phyloP scores from a whole-genome alignment of 2,888 invertebrate genomes.

The Caenorhabditis virilis region DNA sequence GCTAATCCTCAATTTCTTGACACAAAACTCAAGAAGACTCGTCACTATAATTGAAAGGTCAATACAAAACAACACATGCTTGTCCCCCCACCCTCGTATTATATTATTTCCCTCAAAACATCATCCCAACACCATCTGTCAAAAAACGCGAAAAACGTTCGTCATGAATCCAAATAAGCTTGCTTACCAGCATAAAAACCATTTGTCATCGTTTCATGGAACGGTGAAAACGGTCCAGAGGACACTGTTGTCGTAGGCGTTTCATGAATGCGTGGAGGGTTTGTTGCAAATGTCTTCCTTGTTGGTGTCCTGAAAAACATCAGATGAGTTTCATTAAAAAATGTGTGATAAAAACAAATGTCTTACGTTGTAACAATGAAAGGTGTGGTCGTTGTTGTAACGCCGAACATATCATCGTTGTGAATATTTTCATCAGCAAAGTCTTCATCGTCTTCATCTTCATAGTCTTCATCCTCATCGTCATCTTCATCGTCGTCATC shows the following conservation, averaged over 20 bases:
- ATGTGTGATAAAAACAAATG: slow-evolving; percentile 9
- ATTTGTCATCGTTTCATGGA: slow-evolving; percentile 44
- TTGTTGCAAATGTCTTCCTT: slow-evolving; percentile 19
- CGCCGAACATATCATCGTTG: slow-evolving; percentile 30
- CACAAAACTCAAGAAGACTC: too few relatives aligned
- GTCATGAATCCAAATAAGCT: not conserved
- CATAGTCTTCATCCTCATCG: slow-evolving; percentile 35
- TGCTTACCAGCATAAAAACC: slow-evolving; percentile 40
- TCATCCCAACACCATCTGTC: not conserved
- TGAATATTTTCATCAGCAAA: slow-evolving; percentile 38
- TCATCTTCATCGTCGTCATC: slow-evolving; percentile 40
- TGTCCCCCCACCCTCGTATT: too few relatives aligned
- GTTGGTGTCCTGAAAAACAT: slow-evolving; percentile 26
- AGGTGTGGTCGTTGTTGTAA: slow-evolving; percentile 19
- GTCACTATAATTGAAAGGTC: too few relatives aligned
- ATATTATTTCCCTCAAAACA: not conserved
- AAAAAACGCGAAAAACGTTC: not conserved
- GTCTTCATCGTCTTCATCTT: slow-evolving; percentile 40
- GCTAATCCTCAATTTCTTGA: too few relatives aligned
- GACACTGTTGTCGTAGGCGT: slow-evolving; percentile 22
- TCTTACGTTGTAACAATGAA: slow-evolving; percentile 20
- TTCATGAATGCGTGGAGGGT: slow-evolving; percentile 18
- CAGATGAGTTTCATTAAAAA: too few relatives aligned
- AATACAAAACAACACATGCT: too few relatives aligned
- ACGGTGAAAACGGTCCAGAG: slow-evolving; percentile 42